Evolutionary conservation across 2,113 vertebrate species (phyloP), one percentile per base, ranked within the genome.

Genomic region (Pyrgilauda ruficollis): DNA sequence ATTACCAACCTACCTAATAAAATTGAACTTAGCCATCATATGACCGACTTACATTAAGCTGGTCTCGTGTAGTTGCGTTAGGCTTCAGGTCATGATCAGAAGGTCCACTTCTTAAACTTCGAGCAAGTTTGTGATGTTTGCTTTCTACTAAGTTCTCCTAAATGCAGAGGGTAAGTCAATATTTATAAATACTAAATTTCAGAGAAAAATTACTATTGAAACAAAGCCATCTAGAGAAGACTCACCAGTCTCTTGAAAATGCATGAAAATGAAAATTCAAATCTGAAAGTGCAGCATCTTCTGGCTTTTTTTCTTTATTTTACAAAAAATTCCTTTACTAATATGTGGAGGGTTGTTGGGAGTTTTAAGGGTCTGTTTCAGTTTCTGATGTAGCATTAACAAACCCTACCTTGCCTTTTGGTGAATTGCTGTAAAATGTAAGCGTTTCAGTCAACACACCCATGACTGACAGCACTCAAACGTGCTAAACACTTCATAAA

Each of bases 91-190:
- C 99, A 58, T 99, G 99, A 92, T 99, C 99, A 28, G 99, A 99
- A 13, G 99, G 99, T 41, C 99, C 99, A 28, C 99, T 99, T 96
- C 99, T 98, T 89, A 99, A 98, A 94, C 99, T 99, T 70, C 99
- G 98, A 69, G 99, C 99, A 97, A 99, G 98, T 89, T 99, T 99
- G 97, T 99, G 99, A 90, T 99, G 99, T 88, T 99, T 99, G 91
- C 99, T 99, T 95, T 99, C 99, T 82, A 99, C 99, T 96, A 99
- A 98, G 96, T 99, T 99, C 97, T 99, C 99, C 99, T 99, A 89
- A 79, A 93, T 0, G 13, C 52, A 84, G 68, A 84, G 39, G 20
- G 41, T 62, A 89, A 80, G 93, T 94, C 58, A 83, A 52, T 15
- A 77, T 46, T 72, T 79, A 67, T 22, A 68, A 75, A 72, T 20